Evolutionary conservation across 2,888 invertebrate species (phyloP), one percentile per base, ranked within the genome.

Genomic region (Trichacis sp.): DNA sequence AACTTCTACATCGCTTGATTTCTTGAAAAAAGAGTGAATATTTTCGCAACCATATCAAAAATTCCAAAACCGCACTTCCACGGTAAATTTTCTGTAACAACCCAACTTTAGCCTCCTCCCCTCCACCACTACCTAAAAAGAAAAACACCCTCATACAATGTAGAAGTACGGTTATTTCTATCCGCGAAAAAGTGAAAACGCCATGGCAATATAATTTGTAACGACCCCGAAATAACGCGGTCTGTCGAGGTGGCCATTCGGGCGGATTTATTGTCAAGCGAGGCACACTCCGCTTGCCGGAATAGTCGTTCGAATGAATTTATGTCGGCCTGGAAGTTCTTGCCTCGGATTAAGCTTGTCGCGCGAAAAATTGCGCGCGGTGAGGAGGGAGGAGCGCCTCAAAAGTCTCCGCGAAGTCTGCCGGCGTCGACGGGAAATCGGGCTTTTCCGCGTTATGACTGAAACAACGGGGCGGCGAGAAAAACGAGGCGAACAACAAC

Each of bases 301-400:
- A 54, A 57, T 58, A 70, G 68, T 71, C 66, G 62, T 69, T 73
- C 64, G 67, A 70, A 73, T 71, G 65, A 70, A 73, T 73, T 71
- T 70, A 70, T 71, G 69, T 63, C 40, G 43, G 56, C 50, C 62
- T 63, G 59, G 63, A 63, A 63, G 64, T 69, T 63, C 54, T 65
- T 69, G 40, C 45, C 51, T 30, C 49, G 12, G 30, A 51, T 58
- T 50, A 51, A 58, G 55, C 55, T 57, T 38, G 3, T 24, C 3
- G 24, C 48, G 42, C 52, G 45, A 60, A 50, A 60, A 65, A 65
- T 61, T 57, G 57, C 54, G 61, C 60, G n/a, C n/a, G n/a, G n/a
- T n/a, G n/a, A n/a, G n/a, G n/a, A n/a, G n/a, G n/a, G n/a, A n/a
- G n/a, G n/a, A n/a, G n/a, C n/a, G n/a, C n/a, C n/a, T n/a, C n/a